phyloP scores from a whole-genome alignment of 1,140 invertebrate species.

The Paraescarpia echinospica region DNA sequence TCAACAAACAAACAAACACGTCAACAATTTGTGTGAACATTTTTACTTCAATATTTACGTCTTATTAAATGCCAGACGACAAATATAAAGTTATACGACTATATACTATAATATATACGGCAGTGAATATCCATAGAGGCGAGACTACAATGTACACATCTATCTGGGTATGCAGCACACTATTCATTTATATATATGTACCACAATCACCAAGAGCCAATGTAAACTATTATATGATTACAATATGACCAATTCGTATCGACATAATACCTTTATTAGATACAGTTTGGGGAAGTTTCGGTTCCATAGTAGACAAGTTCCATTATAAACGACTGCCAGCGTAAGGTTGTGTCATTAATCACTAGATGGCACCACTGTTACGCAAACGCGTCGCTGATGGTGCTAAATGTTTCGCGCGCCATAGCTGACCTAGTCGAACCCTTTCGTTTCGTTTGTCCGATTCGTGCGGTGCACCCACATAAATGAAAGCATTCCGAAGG shows the following conservation, averaged over 20 bases:
- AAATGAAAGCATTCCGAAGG: background rate
- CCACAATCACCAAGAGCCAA: background rate
- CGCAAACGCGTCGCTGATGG: background rate
- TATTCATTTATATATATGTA: background rate
- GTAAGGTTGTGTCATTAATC: background rate
- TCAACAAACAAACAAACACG: background rate
- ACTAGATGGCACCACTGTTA: background rate
- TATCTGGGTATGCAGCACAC: background rate
- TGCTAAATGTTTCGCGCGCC: background rate
- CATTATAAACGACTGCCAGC: too few relatives aligned
- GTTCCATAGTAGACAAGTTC: background rate
- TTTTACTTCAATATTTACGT: background rate
- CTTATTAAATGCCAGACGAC: background rate
- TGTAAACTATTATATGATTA: background rate
- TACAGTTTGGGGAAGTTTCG: background rate
- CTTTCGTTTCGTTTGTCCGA: background rate
- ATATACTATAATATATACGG: constrained; percentile 1
- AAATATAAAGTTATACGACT: constrained; percentile 6
- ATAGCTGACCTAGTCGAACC: background rate
- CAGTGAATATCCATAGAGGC: background rate
- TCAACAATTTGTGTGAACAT: background rate
- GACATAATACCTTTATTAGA: background rate
- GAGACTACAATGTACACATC: background rate
- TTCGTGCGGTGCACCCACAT: background rate
- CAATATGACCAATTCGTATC: background rate